Evolutionary conservation across 2,888 invertebrate genomes (phyloP), one percentile per base, ranked within the genome.

Genomic region (Diaperis boleti): DNA sequence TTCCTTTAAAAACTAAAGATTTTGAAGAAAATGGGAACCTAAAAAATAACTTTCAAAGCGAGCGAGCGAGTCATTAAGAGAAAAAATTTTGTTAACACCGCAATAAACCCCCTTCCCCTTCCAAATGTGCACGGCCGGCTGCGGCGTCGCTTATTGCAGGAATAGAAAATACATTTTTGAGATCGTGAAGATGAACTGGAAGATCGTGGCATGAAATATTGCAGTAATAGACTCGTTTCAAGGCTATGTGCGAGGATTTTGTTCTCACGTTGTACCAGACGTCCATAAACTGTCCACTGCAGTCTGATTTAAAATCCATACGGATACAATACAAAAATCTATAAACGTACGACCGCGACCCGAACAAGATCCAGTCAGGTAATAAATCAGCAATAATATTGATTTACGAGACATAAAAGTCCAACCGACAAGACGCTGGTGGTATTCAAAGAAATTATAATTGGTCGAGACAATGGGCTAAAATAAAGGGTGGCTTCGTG

Each of bases 401-500:
- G 56, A 56, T 56, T 56, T 56, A 56, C 35, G 45, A 56, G 44
- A 56, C 56, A 22, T 56, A 26, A 56, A 56, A 56, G 56, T 56
- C 56, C 18, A 56, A 45, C 8, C 35, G 56, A 56, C 56, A 54
- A 14, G 41, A 54, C 26, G 13, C n/a, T 29, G 26, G 39, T 52
- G 39, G 37, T 52, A 39, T 35, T 37, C 39, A 14, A n/a, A 37
- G 52, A 39, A 52, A 39, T 22, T 18, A 37, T 20, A 50, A 35
- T 50, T 49, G 52, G 39, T 17, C 6, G 14, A 56, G 56, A 56
- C 56, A 56, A 56, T 56, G 56, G 56, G 22, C 35, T 10, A 33
- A 44, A 42, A 13, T 56, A 31, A 41, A 44, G 56, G 56, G 45
- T 56, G 29, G 56, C 42, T 54, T 54, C 29, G 31, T 11, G 29